Conservation (phyloP, 1,140 invertebrate species). For the Ladona fulva region DNA sequence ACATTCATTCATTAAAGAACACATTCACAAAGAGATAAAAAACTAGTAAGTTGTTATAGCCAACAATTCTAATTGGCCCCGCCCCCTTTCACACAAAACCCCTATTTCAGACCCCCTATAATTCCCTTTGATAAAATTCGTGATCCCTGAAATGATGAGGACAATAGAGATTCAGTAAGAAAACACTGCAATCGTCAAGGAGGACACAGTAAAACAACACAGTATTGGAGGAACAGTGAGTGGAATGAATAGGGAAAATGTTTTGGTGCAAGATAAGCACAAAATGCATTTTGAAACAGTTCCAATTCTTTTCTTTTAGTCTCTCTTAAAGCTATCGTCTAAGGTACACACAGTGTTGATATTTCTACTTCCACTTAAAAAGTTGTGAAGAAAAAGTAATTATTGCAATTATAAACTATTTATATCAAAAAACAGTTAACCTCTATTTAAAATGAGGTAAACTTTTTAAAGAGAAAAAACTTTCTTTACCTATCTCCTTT, state of each 20-base stretch:
- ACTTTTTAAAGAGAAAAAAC: constrained; percentile 8
- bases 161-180: constrained; percentile 6
- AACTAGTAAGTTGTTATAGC: constrained; percentile 3
- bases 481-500: background rate
- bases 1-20: background rate
- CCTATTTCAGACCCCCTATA: background rate
- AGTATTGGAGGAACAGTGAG: background rate
- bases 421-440: constrained; percentile 2
- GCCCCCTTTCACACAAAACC: background rate
- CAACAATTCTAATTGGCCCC: background rate
- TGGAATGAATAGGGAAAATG: constrained; percentile 12
- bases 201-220: constrained; percentile 13
- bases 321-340: constrained; percentile 4
- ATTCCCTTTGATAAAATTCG: background rate
- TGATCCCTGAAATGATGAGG: background rate
- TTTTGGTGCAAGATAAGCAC: constrained; percentile 15
- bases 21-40: constrained; percentile 5
- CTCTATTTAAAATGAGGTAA: constrained; percentile 10
- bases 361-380: constrained; percentile 11
- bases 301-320: constrained; percentile 2
- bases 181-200: constrained; percentile 12
- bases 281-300: constrained; percentile 13
- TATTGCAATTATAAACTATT: constrained; percentile 4
- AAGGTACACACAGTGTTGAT: constrained; percentile 10
- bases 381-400: constrained; percentile 13